Evolutionary conservation across 2,888 invertebrate species (phyloP), one percentile per base, ranked within the genome.

Genomic region (Cordylochernes scorpioides): DNA sequence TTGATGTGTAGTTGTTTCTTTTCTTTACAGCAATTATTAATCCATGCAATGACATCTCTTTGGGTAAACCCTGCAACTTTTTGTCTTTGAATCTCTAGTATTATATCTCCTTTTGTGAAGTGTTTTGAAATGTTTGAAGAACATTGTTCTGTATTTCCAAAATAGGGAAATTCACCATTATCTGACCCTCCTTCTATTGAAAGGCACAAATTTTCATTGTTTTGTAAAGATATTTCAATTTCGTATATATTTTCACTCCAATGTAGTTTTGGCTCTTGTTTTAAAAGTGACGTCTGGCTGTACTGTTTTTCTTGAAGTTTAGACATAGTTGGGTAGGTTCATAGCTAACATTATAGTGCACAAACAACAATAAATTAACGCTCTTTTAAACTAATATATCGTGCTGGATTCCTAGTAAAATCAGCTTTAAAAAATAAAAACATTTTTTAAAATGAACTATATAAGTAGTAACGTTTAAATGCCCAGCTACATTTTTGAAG

Each of bases 51-150:
- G 12, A 60, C 55, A 48, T 63, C 63, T 34, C 57, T 45, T 40
- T 58, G 52, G 2, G 63, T 63, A 44, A 59, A 62, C 28, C 63
- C 63, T 28, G 60, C 58, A 33, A 63, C 58, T 47, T 60, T 58
- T 44, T 59, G 57, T 15, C 58, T 60, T 45, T 62, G 59, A 27
- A 62, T 53, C 45, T 62, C 60, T 35, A 61, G 40, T 14, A 62
- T 44, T 31, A 60, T 49, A 41, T 58, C 58, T 13, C 51, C 53
- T 13, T 30, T 31, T 24, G 33, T 32, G 7, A 36, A 18, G 17
- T 30, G 30, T 26, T 33, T 33, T 31, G 17, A 28, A 3, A 31
- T 15, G 24, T 36, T 34, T 5, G 31, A 24, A 19, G 41, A 43
- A 17, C 44, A 42, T 28, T 45, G 42, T 19, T 32, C 13, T 13